Evolutionary conservation across 2,113 vertebrate genomes (phyloP).

Genomic region (Seriola rivoliana): DNA sequence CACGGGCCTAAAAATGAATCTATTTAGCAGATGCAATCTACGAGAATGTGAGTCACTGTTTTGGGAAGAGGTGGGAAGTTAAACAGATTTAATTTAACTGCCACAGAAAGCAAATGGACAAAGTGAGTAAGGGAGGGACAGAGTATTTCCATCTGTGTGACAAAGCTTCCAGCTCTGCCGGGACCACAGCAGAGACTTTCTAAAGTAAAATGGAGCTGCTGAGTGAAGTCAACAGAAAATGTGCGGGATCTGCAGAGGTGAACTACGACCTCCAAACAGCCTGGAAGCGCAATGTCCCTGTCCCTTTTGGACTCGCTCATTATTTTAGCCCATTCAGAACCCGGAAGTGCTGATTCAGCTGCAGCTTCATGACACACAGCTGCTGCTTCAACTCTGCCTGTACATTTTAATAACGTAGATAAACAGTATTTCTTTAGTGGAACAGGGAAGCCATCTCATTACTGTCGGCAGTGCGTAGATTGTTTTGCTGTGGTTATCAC

Average conservation of each 20-base stretch:
- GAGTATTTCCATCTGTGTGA: conserved; percentile 70
- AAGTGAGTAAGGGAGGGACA: conserved; percentile 18
- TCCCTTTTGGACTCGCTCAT: not conserved
- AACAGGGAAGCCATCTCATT: conserved; percentile 12
- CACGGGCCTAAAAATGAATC: not conserved
- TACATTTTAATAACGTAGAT: conserved; percentile 19
- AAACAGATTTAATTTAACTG: conserved; percentile 31
- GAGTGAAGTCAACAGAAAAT: conserved; percentile 30
- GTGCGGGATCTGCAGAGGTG: conserved; percentile 3
- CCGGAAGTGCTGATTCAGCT: conserved; percentile 24
- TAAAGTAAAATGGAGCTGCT: conserved; percentile 7
- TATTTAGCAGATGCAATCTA: not conserved
- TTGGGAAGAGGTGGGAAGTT: conserved; percentile 5
- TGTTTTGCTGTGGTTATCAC: conserved; percentile 50
- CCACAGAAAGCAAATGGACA: conserved; percentile 33
- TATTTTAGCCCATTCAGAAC: conserved; percentile 14
- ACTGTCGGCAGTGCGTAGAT: conserved; percentile 28
- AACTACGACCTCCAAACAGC: conserved; percentile 48
- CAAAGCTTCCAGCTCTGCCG: conserved; percentile 55
- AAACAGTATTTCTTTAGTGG: conserved; percentile 1
- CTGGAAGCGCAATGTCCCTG: conserved; percentile 25
- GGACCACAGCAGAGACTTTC: conserved; percentile 26
- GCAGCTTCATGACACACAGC: conserved; percentile 5
- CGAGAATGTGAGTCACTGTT: conserved; percentile 38
- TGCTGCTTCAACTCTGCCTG: not conserved